Conservation (phyloP, 2,888 invertebrate genomes). For the Athalia rosae region DNA sequence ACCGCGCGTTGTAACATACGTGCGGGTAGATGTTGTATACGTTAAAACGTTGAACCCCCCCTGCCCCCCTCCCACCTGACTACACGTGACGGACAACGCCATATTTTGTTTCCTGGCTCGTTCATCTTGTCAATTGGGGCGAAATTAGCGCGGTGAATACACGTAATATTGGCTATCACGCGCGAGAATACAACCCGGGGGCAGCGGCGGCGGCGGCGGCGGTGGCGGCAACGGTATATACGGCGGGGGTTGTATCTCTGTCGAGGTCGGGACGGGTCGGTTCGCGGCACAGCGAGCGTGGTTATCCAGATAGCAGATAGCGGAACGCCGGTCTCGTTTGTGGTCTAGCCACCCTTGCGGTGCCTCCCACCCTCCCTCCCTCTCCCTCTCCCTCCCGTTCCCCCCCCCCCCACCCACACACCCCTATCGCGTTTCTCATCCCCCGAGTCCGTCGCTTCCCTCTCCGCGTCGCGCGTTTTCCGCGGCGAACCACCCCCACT, state of each 20-base stretch:
- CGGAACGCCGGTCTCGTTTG: constrained; percentile 74
- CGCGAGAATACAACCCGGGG: constrained; percentile 43
- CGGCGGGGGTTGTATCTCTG: constrained; percentile 41
- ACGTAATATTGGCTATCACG: constrained; percentile 45
- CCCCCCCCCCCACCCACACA: too few species aligned
- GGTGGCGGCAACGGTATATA: constrained; percentile 1
- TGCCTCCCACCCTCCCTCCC: constrained; percentile 49
- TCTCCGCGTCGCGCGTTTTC: neutral
- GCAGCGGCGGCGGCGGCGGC: constrained; percentile 19
- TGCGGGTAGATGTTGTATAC: neutral
- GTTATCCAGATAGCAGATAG: constrained; percentile 74
- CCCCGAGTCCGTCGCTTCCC: constrained; percentile 44
- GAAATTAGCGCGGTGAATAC: constrained; percentile 46
- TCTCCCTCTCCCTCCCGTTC: too few species aligned
- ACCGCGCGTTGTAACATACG: neutral
- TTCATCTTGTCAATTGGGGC: constrained; percentile 43
- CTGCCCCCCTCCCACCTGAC: constrained; percentile 12
- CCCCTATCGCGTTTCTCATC: neutral
- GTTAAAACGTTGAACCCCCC: constrained; percentile 27
- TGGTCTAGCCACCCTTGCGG: constrained; percentile 73
- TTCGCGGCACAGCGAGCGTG: constrained; percentile 64
- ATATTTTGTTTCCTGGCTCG: constrained; percentile 43
- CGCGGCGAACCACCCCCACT: constrained; percentile 67
- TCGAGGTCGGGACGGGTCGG: constrained; percentile 55
- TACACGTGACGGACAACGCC: constrained; percentile 35